Base-by-base conservation (phyloP, 2,888 invertebrate species). In the Drosophila subsilvestris region DNA sequence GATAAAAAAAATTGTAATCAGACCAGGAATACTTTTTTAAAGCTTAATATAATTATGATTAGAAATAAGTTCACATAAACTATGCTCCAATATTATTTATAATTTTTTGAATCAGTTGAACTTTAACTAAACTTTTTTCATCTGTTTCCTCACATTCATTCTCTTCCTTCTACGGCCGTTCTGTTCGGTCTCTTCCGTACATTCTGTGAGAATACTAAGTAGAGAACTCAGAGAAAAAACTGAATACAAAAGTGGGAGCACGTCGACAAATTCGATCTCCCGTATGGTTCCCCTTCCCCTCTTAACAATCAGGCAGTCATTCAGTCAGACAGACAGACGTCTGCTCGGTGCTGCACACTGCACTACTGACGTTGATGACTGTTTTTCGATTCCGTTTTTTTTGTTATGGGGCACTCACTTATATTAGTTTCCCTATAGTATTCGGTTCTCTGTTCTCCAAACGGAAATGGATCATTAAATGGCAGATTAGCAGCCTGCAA, bases 401-500 rank as follows among this genome's bases (percentile, higher is more conserved):
- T 66, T 65, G 53, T 48, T 48, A 12, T 43, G 55, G 18, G 22
- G 3, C 54, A 42, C 18, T 48, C 54, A 51, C 45, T 44, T 55
- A 55, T 70, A 71, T 70, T 54, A 71, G 61, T 55, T 70, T 54
- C 43, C 55, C 51, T 27, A 43, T 62, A 50, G 50, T 48, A 70
- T 71, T 54, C 27, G 25, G 25, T 20, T 14, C 17, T 49, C 18
- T 42, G 51, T 67, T 67, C 27, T 45, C 22, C 57, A 54, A 77
- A 60, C 78, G 78, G 76, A 76, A 78, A 50, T 47, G 25, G 51
- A 55, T 66, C 22, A 61, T 74, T 75, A 59, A 54, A 29, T 49
- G 70, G 37, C n/a, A 67, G 65, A 63, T 63, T 47, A 54, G 49
- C 8, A 37, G 22, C 45, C 56, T 69, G 27, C 5, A 54, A 27